Percentiles rank a stretch among this genome's conserved stretches.
Conservation (phyloP, 2,888 invertebrate species). For the Epistrophe eligans region DNA sequence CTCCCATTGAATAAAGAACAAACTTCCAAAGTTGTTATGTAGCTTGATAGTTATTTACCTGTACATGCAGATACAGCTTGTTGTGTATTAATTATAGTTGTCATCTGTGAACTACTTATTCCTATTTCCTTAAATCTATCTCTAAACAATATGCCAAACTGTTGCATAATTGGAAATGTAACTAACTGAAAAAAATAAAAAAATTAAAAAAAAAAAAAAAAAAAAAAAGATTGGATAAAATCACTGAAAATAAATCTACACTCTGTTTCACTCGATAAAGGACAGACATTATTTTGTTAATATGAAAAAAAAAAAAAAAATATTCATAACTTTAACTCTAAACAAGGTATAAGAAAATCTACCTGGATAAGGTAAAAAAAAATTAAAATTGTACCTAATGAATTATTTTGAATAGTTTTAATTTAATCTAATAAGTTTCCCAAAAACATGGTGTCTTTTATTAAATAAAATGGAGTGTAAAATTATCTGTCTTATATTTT, state of each 20-base stretch:
- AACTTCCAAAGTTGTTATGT: too few species aligned
- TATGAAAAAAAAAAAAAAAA: too few species aligned
- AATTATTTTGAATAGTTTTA: too few species aligned
- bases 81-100: constrained; percentile 89
- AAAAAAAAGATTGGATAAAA: neutral
- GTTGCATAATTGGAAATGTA: constrained; percentile 88
- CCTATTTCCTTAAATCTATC: constrained; percentile 86
- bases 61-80: constrained; percentile 89
- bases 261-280: too few species aligned
- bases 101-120: constrained; percentile 87
- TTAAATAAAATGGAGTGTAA: constrained; percentile 1
- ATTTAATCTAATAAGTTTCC: too few species aligned
- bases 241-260: constrained; percentile 18
- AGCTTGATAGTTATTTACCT: constrained; percentile 78
- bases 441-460: too few species aligned
- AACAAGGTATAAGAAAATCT: too few species aligned
- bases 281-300: too few species aligned
- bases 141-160: constrained; percentile 89
- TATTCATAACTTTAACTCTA: too few species aligned
- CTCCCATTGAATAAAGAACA: too few species aligned
- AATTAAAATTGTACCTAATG: too few species aligned
- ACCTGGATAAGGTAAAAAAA: too few species aligned
- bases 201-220: neutral
- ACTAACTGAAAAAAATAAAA: constrained; percentile 85
- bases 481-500: neutral